Evolutionary conservation across 2,113 vertebrate genomes (phyloP).

Genomic region (Eulacestoma nigropectus): DNA sequence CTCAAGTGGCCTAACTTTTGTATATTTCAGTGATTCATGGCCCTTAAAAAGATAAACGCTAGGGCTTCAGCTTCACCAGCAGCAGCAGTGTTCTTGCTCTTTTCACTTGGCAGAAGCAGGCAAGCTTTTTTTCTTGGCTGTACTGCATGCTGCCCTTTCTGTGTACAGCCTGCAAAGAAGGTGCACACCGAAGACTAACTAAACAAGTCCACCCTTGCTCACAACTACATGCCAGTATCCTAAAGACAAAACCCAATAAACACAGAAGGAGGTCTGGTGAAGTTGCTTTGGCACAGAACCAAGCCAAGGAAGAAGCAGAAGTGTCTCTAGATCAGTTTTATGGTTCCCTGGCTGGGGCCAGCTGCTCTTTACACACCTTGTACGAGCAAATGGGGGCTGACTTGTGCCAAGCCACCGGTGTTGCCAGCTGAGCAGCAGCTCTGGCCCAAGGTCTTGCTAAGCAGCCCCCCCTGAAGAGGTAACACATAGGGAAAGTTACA

Average conservation of each 20-base stretch:
- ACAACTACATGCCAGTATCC: neutral
- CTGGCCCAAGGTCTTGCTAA: neutral
- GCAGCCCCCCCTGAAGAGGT: neutral
- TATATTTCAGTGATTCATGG: neutral
- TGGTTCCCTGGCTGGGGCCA: neutral
- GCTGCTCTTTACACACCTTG: neutral
- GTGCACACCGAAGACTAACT: neutral
- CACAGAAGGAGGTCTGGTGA: neutral
- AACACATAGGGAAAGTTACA: rapidly evolving
- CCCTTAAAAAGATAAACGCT: neutral
- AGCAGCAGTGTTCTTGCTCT: neutral
- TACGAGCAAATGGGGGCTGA: neutral
- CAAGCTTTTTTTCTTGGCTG: neutral
- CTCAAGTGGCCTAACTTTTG: neutral
- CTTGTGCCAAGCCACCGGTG: neutral
- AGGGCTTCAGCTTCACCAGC: neutral
- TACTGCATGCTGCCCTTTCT: neutral
- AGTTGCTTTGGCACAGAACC: neutral
- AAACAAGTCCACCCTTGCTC: neutral
- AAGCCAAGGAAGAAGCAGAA: neutral
- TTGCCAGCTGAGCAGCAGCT: neutral
- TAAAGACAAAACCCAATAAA: neutral
- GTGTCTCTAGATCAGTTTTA: conserved; percentile 18
- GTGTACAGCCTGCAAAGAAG: neutral
- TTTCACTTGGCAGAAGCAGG: neutral